Percentiles rank a stretch among this genome's conserved stretches.
Conservation (phyloP, 2,113 vertebrate species). For the Probosciger aterrimus region DNA sequence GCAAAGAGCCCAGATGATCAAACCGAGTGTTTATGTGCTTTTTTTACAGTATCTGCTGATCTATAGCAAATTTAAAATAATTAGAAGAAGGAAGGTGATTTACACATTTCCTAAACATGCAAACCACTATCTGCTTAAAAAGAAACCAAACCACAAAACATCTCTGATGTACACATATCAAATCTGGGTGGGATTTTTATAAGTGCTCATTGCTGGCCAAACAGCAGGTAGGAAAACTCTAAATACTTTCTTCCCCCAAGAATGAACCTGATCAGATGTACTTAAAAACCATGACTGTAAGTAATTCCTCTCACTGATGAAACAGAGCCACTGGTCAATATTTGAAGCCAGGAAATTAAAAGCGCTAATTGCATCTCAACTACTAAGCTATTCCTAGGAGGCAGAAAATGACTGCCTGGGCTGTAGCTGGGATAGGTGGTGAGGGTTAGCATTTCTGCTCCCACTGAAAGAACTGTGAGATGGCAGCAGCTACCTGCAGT, state of each 20-base stretch:
- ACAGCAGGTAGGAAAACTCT: background rate
- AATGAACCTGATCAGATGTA: background rate
- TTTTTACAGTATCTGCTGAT: background rate
- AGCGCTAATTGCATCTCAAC: background rate
- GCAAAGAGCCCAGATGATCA: background rate
- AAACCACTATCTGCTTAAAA: background rate
- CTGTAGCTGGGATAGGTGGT: background rate
- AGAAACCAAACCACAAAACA: background rate
- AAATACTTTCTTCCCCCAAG: rapidly evolving
- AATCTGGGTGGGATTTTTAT: background rate
- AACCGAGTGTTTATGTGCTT: background rate
- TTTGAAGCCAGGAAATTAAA: background rate
- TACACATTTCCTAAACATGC: background rate
- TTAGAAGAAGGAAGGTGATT: background rate
- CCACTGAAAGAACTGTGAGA: rapidly evolving
- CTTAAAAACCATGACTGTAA: background rate
- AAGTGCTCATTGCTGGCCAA: background rate
- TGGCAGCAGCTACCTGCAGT: background rate
- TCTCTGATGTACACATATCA: background rate
- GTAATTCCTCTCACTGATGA: background rate
- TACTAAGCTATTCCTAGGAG: background rate
- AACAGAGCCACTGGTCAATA: background rate
- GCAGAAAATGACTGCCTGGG: background rate
- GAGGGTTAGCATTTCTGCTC: background rate
- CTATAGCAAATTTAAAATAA: background rate